Evolutionary conservation across 1,140 invertebrate species (phyloP).

Genomic region (Myzus persicae): DNA sequence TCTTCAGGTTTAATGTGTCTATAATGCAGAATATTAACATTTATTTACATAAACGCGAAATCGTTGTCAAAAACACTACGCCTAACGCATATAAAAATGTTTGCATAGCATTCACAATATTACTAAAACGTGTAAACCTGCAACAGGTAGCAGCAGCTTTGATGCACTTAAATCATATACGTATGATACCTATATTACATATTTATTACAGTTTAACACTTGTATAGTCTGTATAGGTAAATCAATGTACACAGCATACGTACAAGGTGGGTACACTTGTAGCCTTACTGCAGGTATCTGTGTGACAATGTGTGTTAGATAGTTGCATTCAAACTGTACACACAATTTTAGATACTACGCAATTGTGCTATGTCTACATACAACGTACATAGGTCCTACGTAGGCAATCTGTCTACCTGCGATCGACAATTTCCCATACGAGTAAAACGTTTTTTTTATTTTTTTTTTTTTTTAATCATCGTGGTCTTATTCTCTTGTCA

Average conservation of each 20-base stretch:
- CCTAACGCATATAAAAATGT: background rate
- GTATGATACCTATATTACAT: no score
- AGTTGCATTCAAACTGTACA: background rate
- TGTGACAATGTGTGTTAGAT: background rate
- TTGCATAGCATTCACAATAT: background rate
- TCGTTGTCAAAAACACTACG: background rate
- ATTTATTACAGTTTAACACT: background rate
- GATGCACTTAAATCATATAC: background rate
- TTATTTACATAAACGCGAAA: background rate
- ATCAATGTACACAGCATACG: background rate
- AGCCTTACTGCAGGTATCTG: background rate
- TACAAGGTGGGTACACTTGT: background rate
- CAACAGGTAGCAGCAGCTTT: background rate
- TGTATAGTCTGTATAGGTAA: background rate
- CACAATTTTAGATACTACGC: background rate
- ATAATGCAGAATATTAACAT: no score
- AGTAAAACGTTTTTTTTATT: background rate
- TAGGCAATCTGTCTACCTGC: background rate
- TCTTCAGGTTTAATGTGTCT: no score
- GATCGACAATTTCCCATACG: background rate
- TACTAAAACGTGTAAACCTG: background rate
- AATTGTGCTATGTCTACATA: no score
- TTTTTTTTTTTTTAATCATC: conserved; percentile 9
- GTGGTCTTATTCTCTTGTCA: background rate
- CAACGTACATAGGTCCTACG: background rate